Percentiles rank a stretch among this genome's conserved stretches.
Evolutionary conservation across 2,797 vertebrate genomes (phyloP).

Genomic region (Siniperca scherzeri): DNA sequence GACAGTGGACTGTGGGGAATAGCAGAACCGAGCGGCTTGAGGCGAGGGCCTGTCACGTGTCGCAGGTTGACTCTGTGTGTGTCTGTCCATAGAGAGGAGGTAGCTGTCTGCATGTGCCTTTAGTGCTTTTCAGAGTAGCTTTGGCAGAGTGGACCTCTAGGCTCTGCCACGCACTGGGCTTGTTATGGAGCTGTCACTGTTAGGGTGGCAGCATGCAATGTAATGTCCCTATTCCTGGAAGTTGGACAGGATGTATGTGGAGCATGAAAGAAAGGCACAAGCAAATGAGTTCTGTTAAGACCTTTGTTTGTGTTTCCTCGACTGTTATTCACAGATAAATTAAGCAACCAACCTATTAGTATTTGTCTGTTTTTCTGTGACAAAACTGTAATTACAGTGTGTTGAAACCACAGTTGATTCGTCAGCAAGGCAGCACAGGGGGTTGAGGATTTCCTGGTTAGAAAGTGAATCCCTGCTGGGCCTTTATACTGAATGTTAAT

Average conservation of each 20-base stretch:
- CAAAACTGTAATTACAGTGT: constrained; percentile 33
- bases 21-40: constrained; percentile 5
- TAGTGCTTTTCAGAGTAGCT: constrained; percentile 53
- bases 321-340: constrained; percentile 1
- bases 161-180: constrained; percentile 49
- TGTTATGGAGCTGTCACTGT: constrained; percentile 74
- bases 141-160: constrained; percentile 63
- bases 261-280: background rate
- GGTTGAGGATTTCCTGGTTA: constrained; percentile 61
- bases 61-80: constrained; percentile 48
- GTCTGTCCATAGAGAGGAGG: constrained; percentile 25
- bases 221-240: constrained; percentile 16
- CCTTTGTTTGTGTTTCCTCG: background rate
- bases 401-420: constrained; percentile 33
- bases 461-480: constrained; percentile 62
- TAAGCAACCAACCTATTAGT: background rate
- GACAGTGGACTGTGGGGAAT: constrained; percentile 52
- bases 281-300: background rate
- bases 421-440: constrained; percentile 14
- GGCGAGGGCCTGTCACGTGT: constrained; percentile 56
- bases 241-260: constrained; percentile 13
- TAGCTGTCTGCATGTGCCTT: constrained; percentile 57
- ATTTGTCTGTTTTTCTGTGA: constrained; percentile 18
- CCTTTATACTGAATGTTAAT: constrained; percentile 75
- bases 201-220: constrained; percentile 42